Percentiles rank a stretch among this genome's conserved stretches.
Evolutionary conservation across 2,113 vertebrate genomes (phyloP).

Genomic region (Gallinago jamesoni): DNA sequence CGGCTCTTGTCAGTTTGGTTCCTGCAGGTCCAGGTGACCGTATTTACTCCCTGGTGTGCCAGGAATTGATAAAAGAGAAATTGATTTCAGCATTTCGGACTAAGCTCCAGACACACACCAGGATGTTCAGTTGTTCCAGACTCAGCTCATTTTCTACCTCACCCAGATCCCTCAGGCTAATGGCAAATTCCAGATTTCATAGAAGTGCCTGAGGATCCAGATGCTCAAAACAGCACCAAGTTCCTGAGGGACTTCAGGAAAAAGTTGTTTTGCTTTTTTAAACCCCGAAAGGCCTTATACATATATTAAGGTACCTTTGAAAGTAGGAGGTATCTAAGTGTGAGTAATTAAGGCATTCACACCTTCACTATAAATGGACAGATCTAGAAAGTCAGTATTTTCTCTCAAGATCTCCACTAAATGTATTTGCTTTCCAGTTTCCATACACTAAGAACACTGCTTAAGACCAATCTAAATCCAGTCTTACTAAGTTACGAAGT

Average conservation of each 20-base stretch:
- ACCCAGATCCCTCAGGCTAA: neutral
- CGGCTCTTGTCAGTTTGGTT: fast-evolving
- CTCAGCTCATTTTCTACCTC: neutral
- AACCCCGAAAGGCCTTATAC: neutral
- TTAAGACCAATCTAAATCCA: neutral
- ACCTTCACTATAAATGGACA: neutral
- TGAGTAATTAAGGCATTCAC: neutral
- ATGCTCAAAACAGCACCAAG: neutral
- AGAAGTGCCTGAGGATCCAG: neutral
- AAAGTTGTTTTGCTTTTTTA: neutral
- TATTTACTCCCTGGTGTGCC: neutral
- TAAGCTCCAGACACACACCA: neutral
- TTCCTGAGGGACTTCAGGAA: neutral
- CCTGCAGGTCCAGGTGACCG: neutral
- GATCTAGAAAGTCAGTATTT: neutral
- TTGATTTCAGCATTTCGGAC: neutral
- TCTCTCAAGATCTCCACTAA: neutral
- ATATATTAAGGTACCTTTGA: neutral
- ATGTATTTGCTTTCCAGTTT: neutral
- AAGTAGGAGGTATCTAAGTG: neutral
- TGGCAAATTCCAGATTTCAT: neutral
- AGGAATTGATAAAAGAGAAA: neutral
- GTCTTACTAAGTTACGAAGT: neutral
- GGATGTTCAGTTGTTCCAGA: neutral
- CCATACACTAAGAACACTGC: neutral